Evolutionary conservation across 2,797 vertebrate species (phyloP), one percentile per base, ranked within the genome.

Genomic region (Falco novaeseelandiae): DNA sequence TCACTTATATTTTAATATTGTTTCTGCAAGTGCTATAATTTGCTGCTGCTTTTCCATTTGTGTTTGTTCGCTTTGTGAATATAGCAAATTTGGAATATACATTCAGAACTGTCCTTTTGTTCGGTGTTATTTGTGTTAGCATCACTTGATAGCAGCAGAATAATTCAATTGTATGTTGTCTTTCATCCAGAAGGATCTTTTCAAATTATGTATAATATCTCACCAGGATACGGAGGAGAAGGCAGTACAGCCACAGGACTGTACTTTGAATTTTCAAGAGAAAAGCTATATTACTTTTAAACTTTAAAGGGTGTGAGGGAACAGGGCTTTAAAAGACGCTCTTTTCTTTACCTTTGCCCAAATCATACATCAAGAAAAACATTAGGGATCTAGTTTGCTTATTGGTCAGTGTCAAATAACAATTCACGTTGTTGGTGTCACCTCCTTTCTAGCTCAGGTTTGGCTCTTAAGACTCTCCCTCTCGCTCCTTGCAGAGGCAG

Each of bases 1-100:
- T 98, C 97, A 95, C 95, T 98, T 98, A 96, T 97, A 98, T 98
- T 98, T 97, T 98, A 98, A 98, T 97, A 97, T 96, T 97, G 97
- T 95, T 94, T 96, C 82, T 95, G 70, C 61, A 97, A 97, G 90
- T 92, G 88, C 89, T 91, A 5, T 97, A 97, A 97, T 98, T 98
- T 98, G 93, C 93, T 97, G 52, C 83, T 96, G 86, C 62, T 89
- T 97, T 96, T 96, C 87, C 93, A 74, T 96, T 97, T 97, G 67
- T 94, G 92, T 96, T 94, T 97, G 87, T 95, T 97, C 97, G 84
- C 92, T 85, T 52, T 93, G 80, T 97, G 90, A 97, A 93, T 94
- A 88, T 36, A 95, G 80, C 14, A 87, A 93, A 96, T 97, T 73
- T 71, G 82, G 46, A 95, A 91, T 97, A 79, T 93, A 85, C 92